These are phyloP conservation scores for Paracanthobrama guichenoti DNA, from an alignment of 2,113 vertebrate genomes.

Conservation along the genomic window DNA sequence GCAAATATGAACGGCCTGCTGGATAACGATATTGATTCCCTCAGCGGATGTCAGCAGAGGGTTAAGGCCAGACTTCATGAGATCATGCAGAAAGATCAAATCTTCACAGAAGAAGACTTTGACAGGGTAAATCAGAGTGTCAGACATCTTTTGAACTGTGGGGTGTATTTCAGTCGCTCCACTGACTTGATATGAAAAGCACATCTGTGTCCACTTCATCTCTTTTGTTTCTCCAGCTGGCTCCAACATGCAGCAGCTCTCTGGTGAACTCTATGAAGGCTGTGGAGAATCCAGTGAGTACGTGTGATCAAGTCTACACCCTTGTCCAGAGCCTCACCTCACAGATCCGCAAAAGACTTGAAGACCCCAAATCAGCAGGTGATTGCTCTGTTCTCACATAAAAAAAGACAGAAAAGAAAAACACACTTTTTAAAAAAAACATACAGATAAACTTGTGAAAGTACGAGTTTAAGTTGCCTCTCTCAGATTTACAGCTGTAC, in stretches of 20 bases:
- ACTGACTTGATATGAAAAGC: constrained; percentile 9
- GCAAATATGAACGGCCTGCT: constrained; percentile 99
- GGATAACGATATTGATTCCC: constrained; percentile 93
- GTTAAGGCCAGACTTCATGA: constrained; percentile 93
- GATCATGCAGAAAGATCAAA: constrained; percentile 91
- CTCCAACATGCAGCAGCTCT: constrained; percentile 86
- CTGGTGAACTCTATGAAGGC: constrained; percentile 90
- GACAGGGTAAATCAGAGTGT: constrained; percentile 79
- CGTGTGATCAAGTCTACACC: constrained; percentile 88
- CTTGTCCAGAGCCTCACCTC: constrained; percentile 94
- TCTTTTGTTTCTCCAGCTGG: constrained; percentile 76
- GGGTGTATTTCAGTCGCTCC: background rate
- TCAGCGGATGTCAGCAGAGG: constrained; percentile 93
- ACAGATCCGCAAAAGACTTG: constrained; percentile 89
- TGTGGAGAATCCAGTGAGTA: constrained; percentile 90
- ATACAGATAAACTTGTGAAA: background rate
- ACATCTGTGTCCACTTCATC: constrained; percentile 33
- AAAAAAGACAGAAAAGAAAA: background rate
- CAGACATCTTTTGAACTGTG: background rate
- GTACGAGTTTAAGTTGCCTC: background rate
- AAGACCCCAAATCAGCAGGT: constrained; percentile 94
- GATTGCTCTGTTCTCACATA: constrained; percentile 40
- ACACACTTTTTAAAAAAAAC: background rate
- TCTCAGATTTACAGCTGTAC: constrained; percentile 90
- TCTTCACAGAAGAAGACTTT: constrained; percentile 87